Evolutionary conservation across 1,140 invertebrate genomes (phyloP).

Genomic region (Eumaeus atala): DNA sequence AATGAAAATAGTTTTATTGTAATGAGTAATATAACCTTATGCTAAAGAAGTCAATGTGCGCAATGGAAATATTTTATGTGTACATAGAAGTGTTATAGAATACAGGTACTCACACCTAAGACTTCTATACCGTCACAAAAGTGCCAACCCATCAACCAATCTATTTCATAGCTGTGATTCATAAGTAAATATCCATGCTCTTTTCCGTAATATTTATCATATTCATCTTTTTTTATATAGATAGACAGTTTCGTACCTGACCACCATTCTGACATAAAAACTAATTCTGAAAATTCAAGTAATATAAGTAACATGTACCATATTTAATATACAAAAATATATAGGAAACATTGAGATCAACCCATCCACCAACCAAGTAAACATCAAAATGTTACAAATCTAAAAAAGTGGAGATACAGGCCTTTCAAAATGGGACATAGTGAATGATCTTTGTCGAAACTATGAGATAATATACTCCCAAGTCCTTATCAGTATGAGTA

Average conservation of each 20-base stretch:
- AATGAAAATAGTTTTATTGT: no score
- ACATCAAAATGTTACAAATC: background rate
- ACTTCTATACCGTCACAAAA: constrained; percentile 85
- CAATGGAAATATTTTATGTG: constrained; percentile 4
- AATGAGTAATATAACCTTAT: no score
- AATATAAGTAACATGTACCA: background rate
- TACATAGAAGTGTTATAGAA: background rate
- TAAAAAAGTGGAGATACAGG: background rate
- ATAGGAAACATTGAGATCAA: background rate
- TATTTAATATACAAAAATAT: background rate
- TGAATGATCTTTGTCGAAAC: no score
- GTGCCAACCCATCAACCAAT: constrained; percentile 94
- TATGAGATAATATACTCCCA: no score
- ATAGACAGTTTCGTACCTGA: constrained; percentile 82
- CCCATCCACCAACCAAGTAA: no score
- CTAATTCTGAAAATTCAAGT: constrained; percentile 82
- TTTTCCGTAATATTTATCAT: constrained; percentile 86
- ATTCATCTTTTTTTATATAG: constrained; percentile 87
- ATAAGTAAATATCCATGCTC: constrained; percentile 93
- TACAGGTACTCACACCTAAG: constrained; percentile 80
- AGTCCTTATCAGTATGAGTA: no score
- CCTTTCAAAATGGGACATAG: background rate
- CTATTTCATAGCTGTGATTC: constrained; percentile 97
- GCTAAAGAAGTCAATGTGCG: no score
- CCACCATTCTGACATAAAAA: constrained; percentile 96